Evolutionary conservation across 1,140 invertebrate species (phyloP).

Genomic region (Drosophila ananassae): DNA sequence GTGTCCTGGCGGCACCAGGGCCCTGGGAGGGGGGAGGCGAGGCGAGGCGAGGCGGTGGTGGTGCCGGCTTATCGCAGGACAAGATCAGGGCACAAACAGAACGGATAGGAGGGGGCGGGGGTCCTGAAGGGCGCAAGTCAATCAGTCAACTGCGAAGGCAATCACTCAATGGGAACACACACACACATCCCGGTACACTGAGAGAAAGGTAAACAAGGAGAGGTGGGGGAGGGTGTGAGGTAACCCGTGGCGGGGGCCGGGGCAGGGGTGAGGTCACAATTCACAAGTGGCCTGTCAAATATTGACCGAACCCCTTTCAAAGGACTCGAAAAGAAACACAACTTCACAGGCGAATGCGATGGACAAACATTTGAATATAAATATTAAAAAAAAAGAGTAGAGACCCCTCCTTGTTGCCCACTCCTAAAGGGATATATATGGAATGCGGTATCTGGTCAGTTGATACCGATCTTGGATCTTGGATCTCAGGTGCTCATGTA

Average conservation of each 20-base stretch:
- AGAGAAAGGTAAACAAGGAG: not conserved
- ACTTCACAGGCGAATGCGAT: constrained; percentile 66
- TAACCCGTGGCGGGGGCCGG: too few species aligned
- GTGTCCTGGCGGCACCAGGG: constrained; percentile 17
- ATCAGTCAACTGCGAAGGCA: constrained; percentile 65
- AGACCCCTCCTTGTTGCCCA: not conserved
- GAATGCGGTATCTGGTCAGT: constrained; percentile 29
- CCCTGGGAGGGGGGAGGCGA: not conserved
- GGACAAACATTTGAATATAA: constrained; percentile 65
- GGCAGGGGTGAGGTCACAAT: constrained; percentile 42
- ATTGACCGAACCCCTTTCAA: constrained; percentile 68
- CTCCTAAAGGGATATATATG: constrained; percentile 10
- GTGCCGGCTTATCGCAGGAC: constrained; percentile 53
- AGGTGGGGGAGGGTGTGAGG: not conserved
- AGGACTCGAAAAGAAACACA: constrained; percentile 42
- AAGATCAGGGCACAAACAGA: constrained; percentile 54
- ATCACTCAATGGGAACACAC: constrained; percentile 74
- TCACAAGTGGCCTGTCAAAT: constrained; percentile 68
- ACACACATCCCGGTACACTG: not conserved
- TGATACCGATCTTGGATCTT: constrained; percentile 18
- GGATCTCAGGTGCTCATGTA: constrained; percentile 26
- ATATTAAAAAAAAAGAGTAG: not conserved
- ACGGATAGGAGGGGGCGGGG: not conserved
- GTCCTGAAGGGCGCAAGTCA: constrained; percentile 32
- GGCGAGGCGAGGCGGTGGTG: not conserved